Conservation (phyloP, 1,140 invertebrate species). For the Aleiodes sp. region DNA sequence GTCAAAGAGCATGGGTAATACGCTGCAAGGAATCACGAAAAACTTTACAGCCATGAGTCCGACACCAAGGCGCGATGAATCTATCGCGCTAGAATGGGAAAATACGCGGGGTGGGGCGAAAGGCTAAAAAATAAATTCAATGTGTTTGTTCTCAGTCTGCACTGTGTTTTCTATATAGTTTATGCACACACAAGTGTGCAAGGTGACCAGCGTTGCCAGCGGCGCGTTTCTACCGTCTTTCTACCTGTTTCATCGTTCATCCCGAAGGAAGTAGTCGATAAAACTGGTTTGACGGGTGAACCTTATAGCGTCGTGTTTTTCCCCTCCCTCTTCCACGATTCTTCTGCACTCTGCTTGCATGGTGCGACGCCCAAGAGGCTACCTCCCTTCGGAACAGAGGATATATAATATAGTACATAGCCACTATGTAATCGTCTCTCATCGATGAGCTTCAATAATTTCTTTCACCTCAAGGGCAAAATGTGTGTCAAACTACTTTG, state of each 20-base stretch:
- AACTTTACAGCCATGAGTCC: neutral
- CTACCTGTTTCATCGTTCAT: conserved; percentile 50
- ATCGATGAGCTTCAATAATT: neutral
- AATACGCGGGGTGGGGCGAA: neutral
- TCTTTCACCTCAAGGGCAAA: neutral
- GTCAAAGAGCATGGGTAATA: conserved; percentile 29
- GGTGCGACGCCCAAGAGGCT: conserved; percentile 11
- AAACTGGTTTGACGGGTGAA: conserved; percentile 66
- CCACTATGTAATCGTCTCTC: conserved; percentile 2
- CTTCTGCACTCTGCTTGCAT: too few relatives aligned
- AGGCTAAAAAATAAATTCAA: neutral
- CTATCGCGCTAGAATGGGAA: neutral
- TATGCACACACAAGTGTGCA: too few relatives aligned
- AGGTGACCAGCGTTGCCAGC: conserved; percentile 27
- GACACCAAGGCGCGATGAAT: neutral
- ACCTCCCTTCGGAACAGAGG: neutral
- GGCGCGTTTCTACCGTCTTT: conserved; percentile 20
- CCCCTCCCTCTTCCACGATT: conserved; percentile 39
- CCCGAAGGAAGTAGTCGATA: conserved; percentile 63
- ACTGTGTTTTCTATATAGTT: neutral
- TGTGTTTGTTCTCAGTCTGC: neutral
- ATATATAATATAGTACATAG: neutral
- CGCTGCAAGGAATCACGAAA: conserved; percentile 4
- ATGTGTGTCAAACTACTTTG: neutral
- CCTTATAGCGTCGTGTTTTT: conserved; percentile 41